phyloP scores from a whole-genome alignment of 2,113 vertebrate species.

The Planiliza haematocheilus region DNA sequence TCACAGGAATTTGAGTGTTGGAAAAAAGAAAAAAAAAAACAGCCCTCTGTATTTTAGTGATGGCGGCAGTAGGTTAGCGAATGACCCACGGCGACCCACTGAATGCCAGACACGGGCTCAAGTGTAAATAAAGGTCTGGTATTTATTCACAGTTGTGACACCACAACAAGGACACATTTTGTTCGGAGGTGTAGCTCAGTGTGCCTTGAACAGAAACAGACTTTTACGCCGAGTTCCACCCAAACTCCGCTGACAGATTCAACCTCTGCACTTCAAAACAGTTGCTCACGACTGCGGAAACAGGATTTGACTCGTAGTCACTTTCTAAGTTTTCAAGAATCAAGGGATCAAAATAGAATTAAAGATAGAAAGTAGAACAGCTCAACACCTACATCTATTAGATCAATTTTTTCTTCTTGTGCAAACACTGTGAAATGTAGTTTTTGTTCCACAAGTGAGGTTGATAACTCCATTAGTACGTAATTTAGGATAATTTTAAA shows the following conservation, averaged over 20 bases:
- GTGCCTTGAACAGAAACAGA: constrained; percentile 35
- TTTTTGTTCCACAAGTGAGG: constrained; percentile 6
- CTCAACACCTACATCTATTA: background rate
- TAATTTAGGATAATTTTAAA: constrained; percentile 30
- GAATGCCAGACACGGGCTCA: constrained; percentile 74
- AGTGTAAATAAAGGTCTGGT: constrained; percentile 79
- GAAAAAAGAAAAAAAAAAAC: constrained; percentile 33
- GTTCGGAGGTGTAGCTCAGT: constrained; percentile 35
- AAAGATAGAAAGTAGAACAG: too few relatives aligned
- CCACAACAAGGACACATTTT: constrained; percentile 62
- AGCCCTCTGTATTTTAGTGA: constrained; percentile 67
- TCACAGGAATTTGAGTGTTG: constrained; percentile 44
- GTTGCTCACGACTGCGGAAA: constrained; percentile 11
- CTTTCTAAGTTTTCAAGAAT: constrained; percentile 26
- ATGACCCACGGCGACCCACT: constrained; percentile 71
- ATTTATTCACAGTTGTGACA: constrained; percentile 66
- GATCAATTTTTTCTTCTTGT: background rate
- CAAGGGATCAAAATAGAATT: constrained; percentile 22
- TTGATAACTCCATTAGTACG: constrained; percentile 9
- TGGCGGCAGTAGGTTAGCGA: constrained; percentile 57
- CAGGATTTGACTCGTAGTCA: constrained; percentile 22
- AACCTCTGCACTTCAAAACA: constrained; percentile 14
- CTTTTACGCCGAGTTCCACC: constrained; percentile 17
- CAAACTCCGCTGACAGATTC: constrained; percentile 26
- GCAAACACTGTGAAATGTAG: background rate